A percentile compares a stretch with the other conserved stretches of the same genome.
Evolutionary conservation across 1,140 invertebrate genomes (phyloP).

Genomic region (Hestina assimilis): DNA sequence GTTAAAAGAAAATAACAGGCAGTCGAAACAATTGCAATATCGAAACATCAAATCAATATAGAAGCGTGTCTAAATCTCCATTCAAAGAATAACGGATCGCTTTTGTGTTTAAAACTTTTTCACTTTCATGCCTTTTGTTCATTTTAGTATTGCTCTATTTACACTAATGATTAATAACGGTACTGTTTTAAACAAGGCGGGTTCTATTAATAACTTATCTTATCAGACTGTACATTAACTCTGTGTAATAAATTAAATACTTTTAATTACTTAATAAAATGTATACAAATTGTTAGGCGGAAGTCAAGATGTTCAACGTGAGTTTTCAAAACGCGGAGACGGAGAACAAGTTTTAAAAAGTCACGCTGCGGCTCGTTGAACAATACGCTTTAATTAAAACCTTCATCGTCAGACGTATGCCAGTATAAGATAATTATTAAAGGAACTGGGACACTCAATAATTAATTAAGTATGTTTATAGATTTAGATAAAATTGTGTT

Average conservation of each 20-base stretch:
- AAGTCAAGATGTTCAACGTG: conserved; percentile 45
- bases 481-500: neutral
- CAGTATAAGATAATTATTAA: conserved; percentile 62
- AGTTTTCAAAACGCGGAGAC: conserved; percentile 47
- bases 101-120: conserved; percentile 27
- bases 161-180: conserved; percentile 16
- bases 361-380: conserved; percentile 59
- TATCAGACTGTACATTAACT: too few species aligned
- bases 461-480: conserved; percentile 26
- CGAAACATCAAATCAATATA: conserved; percentile 67
- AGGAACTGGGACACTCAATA: conserved; percentile 29
- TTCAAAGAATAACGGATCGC: conserved; percentile 54
- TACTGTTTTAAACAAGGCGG: neutral
- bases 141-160: conserved; percentile 21
- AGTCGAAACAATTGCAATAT: conserved; percentile 59
- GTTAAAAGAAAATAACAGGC: conserved; percentile 59
- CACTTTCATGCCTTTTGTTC: conserved; percentile 20
- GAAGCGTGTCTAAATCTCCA: conserved; percentile 51
- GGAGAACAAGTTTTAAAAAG: conserved; percentile 56
- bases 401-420: conserved; percentile 49
- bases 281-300: conserved; percentile 22
- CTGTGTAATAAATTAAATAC: too few species aligned
- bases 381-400: conserved; percentile 73
- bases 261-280: too few species aligned
- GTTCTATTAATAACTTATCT: neutral